phyloP scores from a whole-genome alignment of 1,140 invertebrate species.

The Achroia grisella region DNA sequence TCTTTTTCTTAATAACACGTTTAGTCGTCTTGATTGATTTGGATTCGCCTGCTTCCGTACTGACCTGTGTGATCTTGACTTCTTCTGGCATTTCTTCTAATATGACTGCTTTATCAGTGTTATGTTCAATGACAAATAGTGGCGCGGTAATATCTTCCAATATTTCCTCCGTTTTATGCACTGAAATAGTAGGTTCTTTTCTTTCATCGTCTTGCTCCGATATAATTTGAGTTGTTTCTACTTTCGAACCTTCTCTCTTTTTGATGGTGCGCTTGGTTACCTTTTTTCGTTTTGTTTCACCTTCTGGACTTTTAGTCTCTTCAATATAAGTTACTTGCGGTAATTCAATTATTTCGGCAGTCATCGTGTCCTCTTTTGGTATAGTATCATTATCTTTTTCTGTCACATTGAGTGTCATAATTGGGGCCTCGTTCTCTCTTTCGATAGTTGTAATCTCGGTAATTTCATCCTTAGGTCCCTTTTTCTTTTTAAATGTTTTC shows the following conservation, averaged over 20 bases:
- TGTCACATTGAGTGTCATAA: slow-evolving; percentile 37
- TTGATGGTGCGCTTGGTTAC: slow-evolving; percentile 39
- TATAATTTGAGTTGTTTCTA: slow-evolving; percentile 37
- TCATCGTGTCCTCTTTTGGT: slow-evolving; percentile 26
- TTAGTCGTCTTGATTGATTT: slow-evolving; percentile 35
- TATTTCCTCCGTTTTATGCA: slow-evolving; percentile 14
- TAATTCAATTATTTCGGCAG: slow-evolving; percentile 33
- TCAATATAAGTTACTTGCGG: slow-evolving; percentile 31
- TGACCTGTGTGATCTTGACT: slow-evolving; percentile 19
- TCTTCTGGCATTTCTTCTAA: slow-evolving; percentile 52
- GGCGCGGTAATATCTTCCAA: slow-evolving; percentile 9
- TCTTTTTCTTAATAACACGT: slow-evolving; percentile 40
- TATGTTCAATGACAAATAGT: no score
- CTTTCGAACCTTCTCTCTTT: slow-evolving; percentile 30
- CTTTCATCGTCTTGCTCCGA: slow-evolving; percentile 36
- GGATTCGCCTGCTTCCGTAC: slow-evolving; percentile 26
- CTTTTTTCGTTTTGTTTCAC: slow-evolving; percentile 16
- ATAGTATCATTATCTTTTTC: slow-evolving; percentile 15
- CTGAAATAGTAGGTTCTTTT: slow-evolving; percentile 49
- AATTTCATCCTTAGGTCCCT: slow-evolving; percentile 56
- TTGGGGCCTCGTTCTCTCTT: slow-evolving; percentile 61
- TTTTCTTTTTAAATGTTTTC: slow-evolving; percentile 47
- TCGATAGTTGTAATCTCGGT: slow-evolving; percentile 70
- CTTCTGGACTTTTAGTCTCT: slow-evolving; percentile 15
- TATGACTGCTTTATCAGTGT: background rate